phyloP scores from a whole-genome alignment of 2,888 invertebrate species.

The Argyra leucocephala region DNA sequence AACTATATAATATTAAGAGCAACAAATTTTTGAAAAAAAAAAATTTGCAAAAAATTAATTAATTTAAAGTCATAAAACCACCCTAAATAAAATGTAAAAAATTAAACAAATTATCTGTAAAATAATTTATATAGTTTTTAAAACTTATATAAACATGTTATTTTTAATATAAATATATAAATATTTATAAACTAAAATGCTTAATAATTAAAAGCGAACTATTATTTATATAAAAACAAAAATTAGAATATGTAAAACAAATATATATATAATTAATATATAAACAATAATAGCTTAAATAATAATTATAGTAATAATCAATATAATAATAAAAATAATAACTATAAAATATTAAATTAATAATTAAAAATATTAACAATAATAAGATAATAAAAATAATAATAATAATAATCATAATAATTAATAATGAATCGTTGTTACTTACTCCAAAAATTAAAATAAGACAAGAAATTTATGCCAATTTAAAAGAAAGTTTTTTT shows the following conservation, averaged over 20 bases:
- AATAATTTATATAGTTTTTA: constrained; percentile 9
- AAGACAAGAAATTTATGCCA: constrained; percentile 1
- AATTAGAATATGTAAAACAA: neutral
- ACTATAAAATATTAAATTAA: too few species aligned
- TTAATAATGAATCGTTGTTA: neutral
- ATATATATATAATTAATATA: neutral
- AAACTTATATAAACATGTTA: neutral
- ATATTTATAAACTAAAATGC: neutral
- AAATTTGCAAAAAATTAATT: neutral
- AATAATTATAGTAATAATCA: too few species aligned
- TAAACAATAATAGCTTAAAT: neutral
- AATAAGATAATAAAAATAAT: neutral
- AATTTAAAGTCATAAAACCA: neutral
- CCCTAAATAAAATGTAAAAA: neutral
- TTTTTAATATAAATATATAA: neutral
- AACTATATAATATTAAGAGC: neutral
- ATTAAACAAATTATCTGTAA: neutral
- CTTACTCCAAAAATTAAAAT: constrained; percentile 6
- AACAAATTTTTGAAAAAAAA: neutral
- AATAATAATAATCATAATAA: neutral
- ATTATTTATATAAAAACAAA: neutral
- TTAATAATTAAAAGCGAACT: neutral
- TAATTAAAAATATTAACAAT: too few species aligned
- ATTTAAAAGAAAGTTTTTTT: neutral
- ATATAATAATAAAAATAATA: too few species aligned